Evolutionary conservation across 2,797 vertebrate genomes (phyloP).

Genomic region (Crax fasciolata): DNA sequence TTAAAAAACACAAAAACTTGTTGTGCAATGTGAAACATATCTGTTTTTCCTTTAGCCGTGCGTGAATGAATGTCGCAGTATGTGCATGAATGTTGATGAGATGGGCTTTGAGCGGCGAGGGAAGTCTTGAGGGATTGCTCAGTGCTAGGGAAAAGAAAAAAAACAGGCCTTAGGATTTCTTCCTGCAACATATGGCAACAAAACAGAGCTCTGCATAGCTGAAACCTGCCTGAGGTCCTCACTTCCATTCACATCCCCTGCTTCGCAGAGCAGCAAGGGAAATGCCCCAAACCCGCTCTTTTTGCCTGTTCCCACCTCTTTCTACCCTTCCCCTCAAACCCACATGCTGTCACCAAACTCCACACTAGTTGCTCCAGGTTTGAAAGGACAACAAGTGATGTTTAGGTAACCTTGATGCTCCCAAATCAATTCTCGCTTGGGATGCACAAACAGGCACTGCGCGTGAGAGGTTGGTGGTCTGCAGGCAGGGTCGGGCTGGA

Average conservation of each 20-base stretch:
- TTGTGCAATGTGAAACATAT: background rate
- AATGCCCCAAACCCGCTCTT: background rate
- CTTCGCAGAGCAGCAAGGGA: background rate
- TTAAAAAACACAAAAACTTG: background rate
- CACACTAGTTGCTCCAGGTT: background rate
- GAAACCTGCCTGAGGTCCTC: background rate
- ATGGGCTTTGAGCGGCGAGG: background rate
- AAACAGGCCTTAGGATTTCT: slow-evolving; percentile 14
- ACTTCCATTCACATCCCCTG: background rate
- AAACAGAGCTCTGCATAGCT: slow-evolving; percentile 32
- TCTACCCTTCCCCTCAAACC: background rate
- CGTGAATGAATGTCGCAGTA: background rate
- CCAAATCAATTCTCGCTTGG: background rate
- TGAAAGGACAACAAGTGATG: background rate
- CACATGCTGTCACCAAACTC: accelerated
- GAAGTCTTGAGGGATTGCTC: slow-evolving; percentile 25
- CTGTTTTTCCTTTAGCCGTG: background rate
- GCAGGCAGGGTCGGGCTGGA: background rate
- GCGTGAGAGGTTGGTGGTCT: background rate
- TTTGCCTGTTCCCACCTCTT: background rate
- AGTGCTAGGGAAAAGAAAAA: background rate
- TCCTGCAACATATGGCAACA: slow-evolving; percentile 28
- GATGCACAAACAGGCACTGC: background rate
- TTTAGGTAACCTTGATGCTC: slow-evolving; percentile 25
- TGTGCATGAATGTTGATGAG: background rate